phyloP scores from a whole-genome alignment of 2,888 invertebrate genomes.

The Pinctada fucata region DNA sequence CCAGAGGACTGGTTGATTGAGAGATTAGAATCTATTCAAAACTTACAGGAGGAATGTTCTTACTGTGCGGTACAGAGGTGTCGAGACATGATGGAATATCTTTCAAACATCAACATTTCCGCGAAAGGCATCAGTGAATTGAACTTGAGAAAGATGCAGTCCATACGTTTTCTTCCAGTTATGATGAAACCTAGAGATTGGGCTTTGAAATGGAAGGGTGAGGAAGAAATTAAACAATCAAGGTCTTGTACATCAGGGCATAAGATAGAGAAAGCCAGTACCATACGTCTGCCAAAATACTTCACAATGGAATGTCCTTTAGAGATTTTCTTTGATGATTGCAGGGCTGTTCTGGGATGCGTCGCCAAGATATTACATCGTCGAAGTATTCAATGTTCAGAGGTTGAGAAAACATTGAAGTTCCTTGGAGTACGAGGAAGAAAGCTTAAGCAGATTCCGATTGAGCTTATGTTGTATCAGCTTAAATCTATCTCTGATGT shows the following conservation, averaged over 20 bases:
- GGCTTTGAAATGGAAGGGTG: slow-evolving; percentile 13
- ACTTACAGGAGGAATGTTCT: background rate
- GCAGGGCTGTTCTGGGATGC: background rate
- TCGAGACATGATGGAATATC: background rate
- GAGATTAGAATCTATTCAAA: background rate
- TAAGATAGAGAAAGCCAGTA: background rate
- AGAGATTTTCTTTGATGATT: background rate
- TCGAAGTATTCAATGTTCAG: background rate
- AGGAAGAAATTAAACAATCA: background rate
- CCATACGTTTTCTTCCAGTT: slow-evolving; percentile 17
- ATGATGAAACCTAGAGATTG: slow-evolving; percentile 13
- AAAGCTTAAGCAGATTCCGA: background rate
- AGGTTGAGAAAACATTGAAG: background rate
- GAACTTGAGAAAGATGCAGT: background rate
- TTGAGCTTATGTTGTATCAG: background rate
- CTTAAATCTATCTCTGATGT: background rate
- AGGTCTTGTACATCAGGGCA: background rate
- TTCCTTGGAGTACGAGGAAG: background rate
- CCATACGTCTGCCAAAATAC: background rate
- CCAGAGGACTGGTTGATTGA: background rate
- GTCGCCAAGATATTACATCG: background rate
- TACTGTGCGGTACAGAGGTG: background rate
- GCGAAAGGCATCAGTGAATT: background rate
- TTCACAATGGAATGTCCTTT: background rate
- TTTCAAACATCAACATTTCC: background rate